These are phyloP conservation scores for Drosophila jambulina DNA, from an alignment of 1,140 invertebrate species.

Conservation along the genomic window DNA sequence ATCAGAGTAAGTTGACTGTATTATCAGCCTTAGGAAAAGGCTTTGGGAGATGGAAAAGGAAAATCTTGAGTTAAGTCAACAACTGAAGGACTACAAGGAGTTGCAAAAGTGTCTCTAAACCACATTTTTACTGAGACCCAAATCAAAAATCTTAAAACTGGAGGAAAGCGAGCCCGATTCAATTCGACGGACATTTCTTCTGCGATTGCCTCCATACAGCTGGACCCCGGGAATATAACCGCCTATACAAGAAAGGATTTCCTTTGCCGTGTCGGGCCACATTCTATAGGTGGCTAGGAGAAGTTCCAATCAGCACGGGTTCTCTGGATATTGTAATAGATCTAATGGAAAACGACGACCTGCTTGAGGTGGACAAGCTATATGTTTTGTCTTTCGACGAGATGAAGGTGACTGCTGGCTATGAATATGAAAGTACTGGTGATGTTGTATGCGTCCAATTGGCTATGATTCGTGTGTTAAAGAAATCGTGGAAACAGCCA, in stretches of 20 bases:
- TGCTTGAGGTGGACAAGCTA: slow-evolving; percentile 21
- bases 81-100: no score
- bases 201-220: no score
- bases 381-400: slow-evolving; percentile 38
- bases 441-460: neutral
- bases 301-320: neutral
- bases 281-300: neutral
- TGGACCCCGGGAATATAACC: no score
- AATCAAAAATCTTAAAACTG: no score
- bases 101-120: no score
- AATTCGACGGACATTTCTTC: no score
- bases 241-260: no score
- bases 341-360: slow-evolving; percentile 17
- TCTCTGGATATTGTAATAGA: neutral
- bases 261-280: neutral
- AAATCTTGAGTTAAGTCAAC: no score
- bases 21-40: neutral
- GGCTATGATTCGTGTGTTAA: neutral
- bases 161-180: no score
- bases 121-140: no score
- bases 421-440: neutral
- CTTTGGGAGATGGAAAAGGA: no score
- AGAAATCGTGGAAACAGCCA: neutral
- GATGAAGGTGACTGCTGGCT: slow-evolving; percentile 17
- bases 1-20: neutral